Conservation (phyloP, 2,888 invertebrate genomes). For the Anoncus sp. region DNA sequence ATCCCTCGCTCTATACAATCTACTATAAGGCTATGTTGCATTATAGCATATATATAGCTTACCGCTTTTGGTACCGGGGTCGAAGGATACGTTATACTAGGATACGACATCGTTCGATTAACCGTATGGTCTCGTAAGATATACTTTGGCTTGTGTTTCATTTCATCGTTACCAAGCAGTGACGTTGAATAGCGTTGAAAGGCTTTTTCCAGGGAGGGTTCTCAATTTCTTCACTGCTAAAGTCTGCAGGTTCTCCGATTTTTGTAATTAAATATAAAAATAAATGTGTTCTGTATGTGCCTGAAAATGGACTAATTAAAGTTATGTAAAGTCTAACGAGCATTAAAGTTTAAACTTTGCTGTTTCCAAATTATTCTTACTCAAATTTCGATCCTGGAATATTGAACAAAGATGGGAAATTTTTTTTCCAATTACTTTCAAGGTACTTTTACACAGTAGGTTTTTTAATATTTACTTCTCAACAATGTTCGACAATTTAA, state of each 20-base stretch:
- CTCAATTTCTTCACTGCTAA: constrained; percentile 60
- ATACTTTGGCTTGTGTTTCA: constrained; percentile 52
- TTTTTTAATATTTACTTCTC: no score
- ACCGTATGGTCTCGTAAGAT: constrained; percentile 66
- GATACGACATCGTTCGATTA: constrained; percentile 75
- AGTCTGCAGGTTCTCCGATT: background rate
- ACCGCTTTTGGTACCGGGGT: constrained; percentile 55
- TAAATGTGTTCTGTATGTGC: no score
- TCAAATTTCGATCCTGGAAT: no score
- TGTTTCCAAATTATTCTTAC: no score
- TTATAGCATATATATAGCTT: constrained; percentile 3
- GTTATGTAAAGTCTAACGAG: no score
- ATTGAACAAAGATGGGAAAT: no score
- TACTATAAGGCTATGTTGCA: constrained; percentile 7
- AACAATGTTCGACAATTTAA: no score
- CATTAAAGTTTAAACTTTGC: no score
- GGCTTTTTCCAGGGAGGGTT: constrained; percentile 68
- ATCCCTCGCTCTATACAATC: constrained; percentile 59
- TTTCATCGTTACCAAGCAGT: constrained; percentile 57
- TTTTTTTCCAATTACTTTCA: no score
- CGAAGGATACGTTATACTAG: constrained; percentile 64
- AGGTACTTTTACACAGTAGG: no score
- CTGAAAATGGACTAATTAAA: no score
- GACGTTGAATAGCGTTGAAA: constrained; percentile 47
- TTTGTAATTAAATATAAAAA: no score